These are phyloP conservation scores for Pantelozetes paolii DNA, from an alignment of 2,888 invertebrate species.

Conservation along the genomic window DNA sequence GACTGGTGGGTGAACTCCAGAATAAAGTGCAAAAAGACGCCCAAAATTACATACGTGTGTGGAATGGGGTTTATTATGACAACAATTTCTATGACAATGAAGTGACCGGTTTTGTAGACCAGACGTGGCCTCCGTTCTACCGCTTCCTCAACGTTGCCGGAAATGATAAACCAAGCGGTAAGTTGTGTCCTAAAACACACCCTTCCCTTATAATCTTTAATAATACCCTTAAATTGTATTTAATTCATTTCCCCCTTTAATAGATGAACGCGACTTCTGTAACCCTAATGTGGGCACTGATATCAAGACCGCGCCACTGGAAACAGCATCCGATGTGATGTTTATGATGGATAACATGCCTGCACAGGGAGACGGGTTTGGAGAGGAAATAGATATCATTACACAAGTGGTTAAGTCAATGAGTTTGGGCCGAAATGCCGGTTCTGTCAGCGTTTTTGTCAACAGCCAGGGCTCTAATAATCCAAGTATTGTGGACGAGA, in stretches of 20 bases:
- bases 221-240: not conserved
- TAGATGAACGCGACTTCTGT: conserved; percentile 35
- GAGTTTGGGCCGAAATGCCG: conserved; percentile 18
- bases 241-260: not conserved
- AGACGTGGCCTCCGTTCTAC: not conserved
- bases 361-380: not conserved
- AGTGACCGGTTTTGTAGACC: conserved; percentile 15
- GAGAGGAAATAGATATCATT: conserved; percentile 2
- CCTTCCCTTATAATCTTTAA: too few species aligned
- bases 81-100: not conserved
- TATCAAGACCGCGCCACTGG: conserved; percentile 17
- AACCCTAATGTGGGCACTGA: not conserved
- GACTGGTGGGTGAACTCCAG: not conserved
- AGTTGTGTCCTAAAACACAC: too few species aligned
- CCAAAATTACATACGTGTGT: conserved; percentile 26
- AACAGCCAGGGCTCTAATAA: conserved; percentile 18
- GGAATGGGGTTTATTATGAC: conserved; percentile 29
- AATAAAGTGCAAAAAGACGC: conserved; percentile 23
- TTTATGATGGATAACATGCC: conserved; percentile 40
- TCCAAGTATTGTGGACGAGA: conserved; percentile 38
- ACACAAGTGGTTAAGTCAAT: conserved; percentile 14
- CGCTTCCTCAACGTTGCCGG: not conserved
- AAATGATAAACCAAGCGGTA: not conserved
- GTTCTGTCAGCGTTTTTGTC: conserved; percentile 25
- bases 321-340: conserved; percentile 28